These are phyloP conservation scores for Drosophila nigromelanica DNA, from an alignment of 1,140 invertebrate genomes.

Conservation along the genomic window DNA sequence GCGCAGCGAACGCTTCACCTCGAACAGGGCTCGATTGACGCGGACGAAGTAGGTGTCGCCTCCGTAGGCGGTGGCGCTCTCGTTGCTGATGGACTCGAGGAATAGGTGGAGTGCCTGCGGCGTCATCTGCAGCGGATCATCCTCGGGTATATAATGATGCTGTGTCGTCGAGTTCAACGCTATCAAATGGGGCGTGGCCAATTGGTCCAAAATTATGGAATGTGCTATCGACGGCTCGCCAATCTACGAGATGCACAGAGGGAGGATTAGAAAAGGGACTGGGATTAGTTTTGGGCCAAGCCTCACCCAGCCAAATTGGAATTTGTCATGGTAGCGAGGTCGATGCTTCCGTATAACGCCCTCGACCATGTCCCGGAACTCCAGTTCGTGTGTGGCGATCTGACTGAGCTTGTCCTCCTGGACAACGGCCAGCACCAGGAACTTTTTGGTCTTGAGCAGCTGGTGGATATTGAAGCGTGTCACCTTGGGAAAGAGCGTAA, in stretches of 20 bases:
- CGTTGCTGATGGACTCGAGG: constrained; percentile 90
- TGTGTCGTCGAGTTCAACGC: constrained; percentile 95
- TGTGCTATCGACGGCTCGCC: constrained; percentile 94
- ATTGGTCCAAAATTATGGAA: constrained; percentile 93
- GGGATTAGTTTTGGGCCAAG: too few relatives aligned
- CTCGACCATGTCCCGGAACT: constrained; percentile 94
- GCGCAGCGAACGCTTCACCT: constrained; percentile 88
- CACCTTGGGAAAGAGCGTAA: constrained; percentile 93
- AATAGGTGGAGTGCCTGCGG: constrained; percentile 91
- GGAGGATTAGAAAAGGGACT: constrained; percentile 32
- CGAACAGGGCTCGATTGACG: constrained; percentile 91
- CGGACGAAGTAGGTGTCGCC: constrained; percentile 90
- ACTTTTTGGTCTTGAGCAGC: constrained; percentile 92
- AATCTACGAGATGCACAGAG: constrained; percentile 81
- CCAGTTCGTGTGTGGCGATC: constrained; percentile 91
- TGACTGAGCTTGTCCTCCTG: constrained; percentile 94
- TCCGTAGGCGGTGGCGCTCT: constrained; percentile 91
- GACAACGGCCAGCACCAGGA: constrained; percentile 93
- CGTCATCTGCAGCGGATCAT: constrained; percentile 91
- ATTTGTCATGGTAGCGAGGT: constrained; percentile 91
- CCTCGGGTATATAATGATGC: constrained; percentile 95
- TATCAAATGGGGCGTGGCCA: constrained; percentile 93
- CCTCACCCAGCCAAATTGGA: constrained; percentile 95
- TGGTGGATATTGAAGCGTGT: constrained; percentile 93
- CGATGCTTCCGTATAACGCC: constrained; percentile 91